Conservation (phyloP, 2,113 vertebrate species). For the Paradoxurus hermaphroditus region DNA sequence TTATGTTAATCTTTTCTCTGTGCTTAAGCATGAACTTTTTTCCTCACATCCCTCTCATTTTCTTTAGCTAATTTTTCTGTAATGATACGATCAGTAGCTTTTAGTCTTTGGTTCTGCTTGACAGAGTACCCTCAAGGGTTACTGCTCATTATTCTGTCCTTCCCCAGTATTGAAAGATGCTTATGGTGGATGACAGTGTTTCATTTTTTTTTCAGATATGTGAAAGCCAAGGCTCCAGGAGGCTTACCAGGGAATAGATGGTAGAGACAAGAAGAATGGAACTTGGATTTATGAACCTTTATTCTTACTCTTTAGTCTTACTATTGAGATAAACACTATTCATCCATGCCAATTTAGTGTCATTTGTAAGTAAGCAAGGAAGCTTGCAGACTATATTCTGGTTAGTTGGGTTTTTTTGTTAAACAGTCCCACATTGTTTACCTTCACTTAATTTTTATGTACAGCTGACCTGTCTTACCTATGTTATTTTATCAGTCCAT, state of each 20-base stretch:
- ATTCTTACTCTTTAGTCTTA: not conserved
- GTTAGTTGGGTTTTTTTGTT: not conserved
- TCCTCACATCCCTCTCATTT: not conserved
- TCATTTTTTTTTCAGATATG: not conserved
- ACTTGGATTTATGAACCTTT: not conserved
- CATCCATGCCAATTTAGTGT: not conserved
- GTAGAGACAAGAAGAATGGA: not conserved
- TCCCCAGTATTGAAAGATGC: not conserved
- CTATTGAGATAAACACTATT: not conserved
- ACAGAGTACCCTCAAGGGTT: not conserved
- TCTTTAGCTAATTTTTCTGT: slow-evolving; percentile 22
- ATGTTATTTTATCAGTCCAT: not conserved
- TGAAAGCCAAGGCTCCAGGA: not conserved
- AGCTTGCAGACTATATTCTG: not conserved
- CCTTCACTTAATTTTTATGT: slow-evolving; percentile 21
- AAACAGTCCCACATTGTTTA: not conserved
- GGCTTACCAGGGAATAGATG: not conserved
- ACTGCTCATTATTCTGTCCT: not conserved
- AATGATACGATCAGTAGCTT: not conserved
- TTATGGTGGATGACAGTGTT: not conserved
- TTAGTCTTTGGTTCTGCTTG: not conserved
- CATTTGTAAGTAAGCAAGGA: not conserved
- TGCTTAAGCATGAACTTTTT: not conserved
- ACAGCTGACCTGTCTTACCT: not conserved
- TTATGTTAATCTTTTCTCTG: not conserved